Evolutionary conservation across 2,113 vertebrate species (phyloP).

Genomic region (Formicarius rufipectus): DNA sequence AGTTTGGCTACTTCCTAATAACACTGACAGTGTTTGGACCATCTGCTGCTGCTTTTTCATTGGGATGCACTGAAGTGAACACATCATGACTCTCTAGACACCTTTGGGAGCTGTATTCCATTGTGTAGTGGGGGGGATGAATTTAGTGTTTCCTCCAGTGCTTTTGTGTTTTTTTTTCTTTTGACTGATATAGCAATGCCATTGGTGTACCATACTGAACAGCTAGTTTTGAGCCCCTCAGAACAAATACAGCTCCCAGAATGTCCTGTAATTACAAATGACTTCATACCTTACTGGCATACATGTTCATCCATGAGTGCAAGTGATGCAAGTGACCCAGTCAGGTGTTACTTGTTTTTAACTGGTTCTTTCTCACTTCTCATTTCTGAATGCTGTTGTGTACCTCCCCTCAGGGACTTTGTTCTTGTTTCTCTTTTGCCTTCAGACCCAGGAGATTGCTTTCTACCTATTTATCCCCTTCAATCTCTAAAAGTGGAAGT

Average conservation of each 20-base stretch:
- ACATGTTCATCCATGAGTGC: neutral
- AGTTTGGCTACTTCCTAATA: conserved; percentile 13
- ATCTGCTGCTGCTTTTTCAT: neutral
- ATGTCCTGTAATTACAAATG: neutral
- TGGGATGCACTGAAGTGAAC: neutral
- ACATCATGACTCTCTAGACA: neutral
- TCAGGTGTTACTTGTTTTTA: neutral
- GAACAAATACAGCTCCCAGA: neutral
- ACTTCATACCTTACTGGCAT: neutral
- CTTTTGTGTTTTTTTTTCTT: neutral
- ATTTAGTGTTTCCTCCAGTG: neutral
- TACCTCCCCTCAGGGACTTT: neutral
- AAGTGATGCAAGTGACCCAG: neutral
- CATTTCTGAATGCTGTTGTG: neutral
- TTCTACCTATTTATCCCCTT: neutral
- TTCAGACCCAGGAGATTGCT: neutral
- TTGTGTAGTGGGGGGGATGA: neutral
- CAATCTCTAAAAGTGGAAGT: neutral
- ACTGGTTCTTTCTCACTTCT: neutral
- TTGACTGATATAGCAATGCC: neutral
- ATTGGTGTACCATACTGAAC: accelerated
- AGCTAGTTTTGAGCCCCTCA: neutral
- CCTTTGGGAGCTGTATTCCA: neutral
- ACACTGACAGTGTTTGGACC: neutral
- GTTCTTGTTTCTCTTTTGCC: neutral